Conservation (phyloP, 2,888 invertebrate genomes). For the Rhorus exstirpatorius region DNA sequence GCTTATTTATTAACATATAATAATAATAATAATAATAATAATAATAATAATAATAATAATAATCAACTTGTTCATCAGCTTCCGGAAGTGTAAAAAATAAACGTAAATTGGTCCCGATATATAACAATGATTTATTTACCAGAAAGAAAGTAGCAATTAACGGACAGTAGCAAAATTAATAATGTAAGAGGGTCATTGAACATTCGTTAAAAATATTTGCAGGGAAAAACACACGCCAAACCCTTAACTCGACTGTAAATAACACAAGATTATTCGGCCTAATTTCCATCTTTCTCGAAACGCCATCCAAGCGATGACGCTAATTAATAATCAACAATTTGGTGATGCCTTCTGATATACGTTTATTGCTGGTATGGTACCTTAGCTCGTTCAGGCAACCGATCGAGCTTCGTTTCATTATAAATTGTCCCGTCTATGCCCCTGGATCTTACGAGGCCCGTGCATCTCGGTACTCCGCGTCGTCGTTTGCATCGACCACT, state of each 20-base stretch:
- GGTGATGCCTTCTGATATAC: slow-evolving; percentile 25
- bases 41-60: slow-evolving; percentile 18
- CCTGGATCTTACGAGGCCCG: slow-evolving; percentile 19
- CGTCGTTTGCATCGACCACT: slow-evolving; percentile 52
- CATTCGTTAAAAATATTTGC: slow-evolving; percentile 7
- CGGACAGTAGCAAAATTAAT: slow-evolving; percentile 16
- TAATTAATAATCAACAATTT: slow-evolving; percentile 54
- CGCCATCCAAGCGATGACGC: slow-evolving; percentile 54
- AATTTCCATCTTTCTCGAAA: slow-evolving; percentile 25
- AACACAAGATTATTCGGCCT: slow-evolving; percentile 15
- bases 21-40: background rate
- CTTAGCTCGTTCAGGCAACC: background rate
- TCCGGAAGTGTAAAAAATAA: background rate
- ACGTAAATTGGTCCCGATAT: slow-evolving; percentile 21
- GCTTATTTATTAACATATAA: background rate
- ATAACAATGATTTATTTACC: slow-evolving; percentile 36
- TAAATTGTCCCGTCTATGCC: slow-evolving; percentile 35
- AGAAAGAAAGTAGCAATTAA: background rate
- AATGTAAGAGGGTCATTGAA: slow-evolving; percentile 47
- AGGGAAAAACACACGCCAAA: slow-evolving; percentile 6
- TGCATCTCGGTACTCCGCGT: slow-evolving; percentile 53
- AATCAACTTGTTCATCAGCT: slow-evolving; percentile 4
- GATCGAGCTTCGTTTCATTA: slow-evolving; percentile 28
- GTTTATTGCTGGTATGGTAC: slow-evolving; percentile 23
- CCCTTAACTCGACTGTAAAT: slow-evolving; percentile 49